Base-by-base conservation (phyloP, 2,797 vertebrate genomes). In the Oreonectes daqikongensis region DNA sequence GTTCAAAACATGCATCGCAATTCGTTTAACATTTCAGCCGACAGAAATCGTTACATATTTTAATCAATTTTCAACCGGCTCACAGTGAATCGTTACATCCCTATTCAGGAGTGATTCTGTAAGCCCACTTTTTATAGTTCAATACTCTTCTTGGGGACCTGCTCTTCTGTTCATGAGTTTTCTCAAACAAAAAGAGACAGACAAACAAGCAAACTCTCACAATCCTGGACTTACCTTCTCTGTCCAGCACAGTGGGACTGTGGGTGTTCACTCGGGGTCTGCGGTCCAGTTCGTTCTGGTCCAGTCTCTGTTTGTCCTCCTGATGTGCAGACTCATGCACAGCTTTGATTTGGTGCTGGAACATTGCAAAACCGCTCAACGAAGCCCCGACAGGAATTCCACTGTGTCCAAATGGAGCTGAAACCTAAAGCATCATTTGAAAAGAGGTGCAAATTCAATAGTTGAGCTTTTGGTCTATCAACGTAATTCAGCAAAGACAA, bases 321-420 rank as follows among this genome's bases (percentile, higher is more conserved):
- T 97, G 90, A 85, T 98, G 93, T 0, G 95, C 94, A 0, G 96
- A 98, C 75, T 99, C 97, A 9, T 98, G 97, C 84, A 92, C 95
- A 0, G 95, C 96, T 87, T 98, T 98, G 86, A 99, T 96, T 86
- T 99, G 98, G 68, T 96, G 92, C 78, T 99, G 97, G 81, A 95
- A 94, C 84, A 99, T 95, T 0, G 96, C 88, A 0, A 94, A 96
- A 20, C 96, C 97, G 0, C 96, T 99, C 76, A 95, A 89, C 0
- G 94, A 87, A 1, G 90, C 86, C 50, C 92, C 92, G 1, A 96
- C 88, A 0, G 95, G 90, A 52, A 93, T 64, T 0, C 87, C 84
- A 4, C 77, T 69, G 0, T 90, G 79, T 59, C 86, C 89, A 32
- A 83, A 94, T 0, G 87, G 78, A 71, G 89, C 85, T n/a, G 90